A percentile compares a stretch with the other conserved stretches of the same genome.
Conservation (phyloP, 30 jellyfish, hydroid and myxozoan genomes). For the Aurelia sp. region DNA sequence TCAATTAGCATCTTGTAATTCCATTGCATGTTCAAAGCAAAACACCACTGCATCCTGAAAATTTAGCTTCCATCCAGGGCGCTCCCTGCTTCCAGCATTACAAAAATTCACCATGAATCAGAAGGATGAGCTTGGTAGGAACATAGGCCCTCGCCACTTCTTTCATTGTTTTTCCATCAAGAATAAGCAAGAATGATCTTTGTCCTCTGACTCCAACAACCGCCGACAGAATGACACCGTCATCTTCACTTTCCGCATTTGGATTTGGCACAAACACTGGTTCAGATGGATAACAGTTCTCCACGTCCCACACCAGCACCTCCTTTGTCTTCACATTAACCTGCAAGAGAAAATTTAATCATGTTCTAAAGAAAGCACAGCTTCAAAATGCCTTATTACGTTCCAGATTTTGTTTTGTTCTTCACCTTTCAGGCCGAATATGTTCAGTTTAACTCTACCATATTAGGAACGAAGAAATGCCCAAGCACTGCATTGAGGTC, state of each 20-base stretch:
- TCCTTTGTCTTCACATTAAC: slow-evolving; percentile 64
- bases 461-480: no score
- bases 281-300: slow-evolving; percentile 75
- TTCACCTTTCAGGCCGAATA: no score
- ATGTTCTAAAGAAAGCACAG: background rate
- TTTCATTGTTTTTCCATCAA: slow-evolving; percentile 48
- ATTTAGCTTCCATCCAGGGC: no score
- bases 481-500: no score
- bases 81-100: background rate
- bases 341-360: slow-evolving; percentile 5
- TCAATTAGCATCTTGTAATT: no score
- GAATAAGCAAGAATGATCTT: slow-evolving; percentile 54
- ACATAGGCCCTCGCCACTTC: slow-evolving; percentile 74
- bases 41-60: no score
- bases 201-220: slow-evolving; percentile 73
- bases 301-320: slow-evolving; percentile 51
- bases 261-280: slow-evolving; percentile 73
- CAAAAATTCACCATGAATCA: slow-evolving; percentile 62
- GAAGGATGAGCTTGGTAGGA: slow-evolving; percentile 37
- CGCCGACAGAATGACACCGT: slow-evolving; percentile 72
- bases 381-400: no score
- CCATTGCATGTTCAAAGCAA: no score
- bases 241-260: slow-evolving; percentile 64
- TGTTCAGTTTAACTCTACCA: no score
- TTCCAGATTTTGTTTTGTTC: no score